These are phyloP conservation scores for Drosophila maculinotata DNA, from an alignment of 2,888 invertebrate species.

Conservation along the genomic window DNA sequence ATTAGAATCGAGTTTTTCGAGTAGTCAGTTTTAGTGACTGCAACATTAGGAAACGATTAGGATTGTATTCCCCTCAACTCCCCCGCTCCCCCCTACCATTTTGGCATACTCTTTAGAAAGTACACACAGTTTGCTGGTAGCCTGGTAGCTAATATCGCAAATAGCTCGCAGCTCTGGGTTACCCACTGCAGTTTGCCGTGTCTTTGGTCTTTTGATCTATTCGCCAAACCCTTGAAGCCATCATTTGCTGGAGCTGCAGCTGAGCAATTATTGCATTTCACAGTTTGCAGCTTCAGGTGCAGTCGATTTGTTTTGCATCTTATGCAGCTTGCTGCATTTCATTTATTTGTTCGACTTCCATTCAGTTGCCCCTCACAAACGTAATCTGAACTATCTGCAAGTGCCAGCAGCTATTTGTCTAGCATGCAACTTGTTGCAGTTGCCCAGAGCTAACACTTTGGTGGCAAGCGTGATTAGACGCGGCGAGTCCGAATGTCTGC, in stretches of 20 bases:
- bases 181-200: constrained; percentile 40
- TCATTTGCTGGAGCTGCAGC: constrained; percentile 30
- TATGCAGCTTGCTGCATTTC: constrained; percentile 16
- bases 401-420: constrained; percentile 37
- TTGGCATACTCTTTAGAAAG: constrained; percentile 30
- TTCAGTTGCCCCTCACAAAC: constrained; percentile 19
- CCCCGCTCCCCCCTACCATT: background rate
- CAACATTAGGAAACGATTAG: background rate
- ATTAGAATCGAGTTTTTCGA: background rate
- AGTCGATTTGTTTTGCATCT: constrained; percentile 41
- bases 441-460: constrained; percentile 12
- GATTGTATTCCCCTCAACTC: background rate
- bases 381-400: constrained; percentile 9
- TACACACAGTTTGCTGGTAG: constrained; percentile 9
- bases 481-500: too few species aligned
- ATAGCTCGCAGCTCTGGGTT: constrained; percentile 58
- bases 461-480: constrained; percentile 26
- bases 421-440: constrained; percentile 11
- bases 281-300: constrained; percentile 56
- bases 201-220: constrained; percentile 31
- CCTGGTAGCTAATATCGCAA: constrained; percentile 11
- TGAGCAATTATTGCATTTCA: constrained; percentile 51
- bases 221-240: constrained; percentile 51
- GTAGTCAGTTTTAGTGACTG: background rate
- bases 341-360: constrained; percentile 14